Evolutionary conservation across 2,113 vertebrate genomes (phyloP).

Genomic region (Melanostigma gelatinosum): DNA sequence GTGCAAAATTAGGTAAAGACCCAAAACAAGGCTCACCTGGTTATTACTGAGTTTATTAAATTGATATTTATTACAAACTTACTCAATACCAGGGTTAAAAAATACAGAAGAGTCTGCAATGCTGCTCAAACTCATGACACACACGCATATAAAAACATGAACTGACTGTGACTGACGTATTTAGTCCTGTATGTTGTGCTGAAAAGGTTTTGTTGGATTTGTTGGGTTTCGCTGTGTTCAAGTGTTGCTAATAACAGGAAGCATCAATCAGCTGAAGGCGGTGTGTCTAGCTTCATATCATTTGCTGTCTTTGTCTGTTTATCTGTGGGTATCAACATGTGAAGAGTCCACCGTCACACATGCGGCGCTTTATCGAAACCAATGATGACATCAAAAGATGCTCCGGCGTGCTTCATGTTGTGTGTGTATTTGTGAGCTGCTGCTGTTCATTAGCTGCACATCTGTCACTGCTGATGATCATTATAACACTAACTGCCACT

Average conservation of each 20-base stretch:
- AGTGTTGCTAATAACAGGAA: neutral
- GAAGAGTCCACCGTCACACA: constrained; percentile 4
- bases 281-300: neutral
- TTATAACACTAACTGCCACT: constrained; percentile 14
- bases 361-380: constrained; percentile 25
- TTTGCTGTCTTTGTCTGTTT: constrained; percentile 7
- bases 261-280: neutral
- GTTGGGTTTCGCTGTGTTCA: neutral
- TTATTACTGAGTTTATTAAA: neutral
- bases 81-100: neutral
- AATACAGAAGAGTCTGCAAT: neutral
- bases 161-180: neutral
- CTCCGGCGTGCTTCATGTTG: neutral
- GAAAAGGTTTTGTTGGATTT: neutral
- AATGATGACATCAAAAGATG: constrained; percentile 16
- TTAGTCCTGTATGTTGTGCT: neutral
- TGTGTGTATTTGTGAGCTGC: constrained; percentile 4
- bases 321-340: neutral
- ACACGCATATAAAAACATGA: neutral
- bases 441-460: constrained; percentile 49
- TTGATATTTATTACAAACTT: neutral
- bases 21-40: neutral
- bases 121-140: neutral
- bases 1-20: neutral
- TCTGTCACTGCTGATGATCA: constrained; percentile 54